Base-by-base conservation (phyloP, 1,140 invertebrate genomes). In the Chrysomallon squamiferum region DNA sequence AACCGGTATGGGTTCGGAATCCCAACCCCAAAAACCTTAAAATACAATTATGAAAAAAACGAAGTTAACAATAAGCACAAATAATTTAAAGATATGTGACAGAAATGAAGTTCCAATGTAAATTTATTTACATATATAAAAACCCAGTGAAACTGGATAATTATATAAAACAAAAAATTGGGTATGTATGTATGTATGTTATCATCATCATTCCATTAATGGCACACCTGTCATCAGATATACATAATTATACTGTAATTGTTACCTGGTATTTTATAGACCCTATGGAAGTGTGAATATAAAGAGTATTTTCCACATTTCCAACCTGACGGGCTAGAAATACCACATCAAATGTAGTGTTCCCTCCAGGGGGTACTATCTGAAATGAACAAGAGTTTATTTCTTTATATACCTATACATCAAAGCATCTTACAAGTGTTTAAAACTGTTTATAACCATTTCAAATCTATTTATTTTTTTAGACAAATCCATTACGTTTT, bases 281-380 rank as follows among this genome's bases (percentile, higher is more conserved):
- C 65, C 95, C 96, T 84, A 93, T 91, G 56, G 95, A 95, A 18
- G 95, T 97, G 85, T 97, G 95, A 80, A 98, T 93, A 85, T 92
- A 93, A 79, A 98, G 89, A 84, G 91, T 91, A 84, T 94, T 93
- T 84, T 95, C 90, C 69, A 95, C 90, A 78, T 90, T 90, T 68
- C 95, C 95, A 86, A 95, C 91, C 86, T 94, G 91, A 78, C 95
- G 87, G 22, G 95, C 95, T 75, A 98, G 89, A 87, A 96, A 97
- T 62, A 97, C 93, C 74, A 98, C 93, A 88, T 92, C 95, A 87
- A 98, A 98, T 66, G 93, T 93, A 71, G 95, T 97, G 85, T 97
- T 97, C 54, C 92, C 92, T 63, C 92, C 89, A 52, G 95, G 93
- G 78, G 92, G 90, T 82, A 98, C 91, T 75, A 91, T 88, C 92